phyloP scores from a whole-genome alignment of 35 echinoderm and acorn worm genomes.

The Ophioderma brevispina region DNA sequence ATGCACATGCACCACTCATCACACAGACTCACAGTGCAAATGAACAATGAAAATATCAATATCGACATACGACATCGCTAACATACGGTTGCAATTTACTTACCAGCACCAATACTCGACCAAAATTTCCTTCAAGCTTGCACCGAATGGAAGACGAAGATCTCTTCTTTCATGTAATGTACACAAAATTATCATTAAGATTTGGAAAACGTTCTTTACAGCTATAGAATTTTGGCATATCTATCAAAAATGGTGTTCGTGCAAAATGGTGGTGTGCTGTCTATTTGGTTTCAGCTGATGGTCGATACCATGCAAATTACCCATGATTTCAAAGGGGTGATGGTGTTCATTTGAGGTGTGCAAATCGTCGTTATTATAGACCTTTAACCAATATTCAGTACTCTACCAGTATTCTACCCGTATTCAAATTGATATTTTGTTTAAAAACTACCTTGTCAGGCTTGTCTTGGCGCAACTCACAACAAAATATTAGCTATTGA shows the following conservation, averaged over 20 bases:
- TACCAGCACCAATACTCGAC: background rate
- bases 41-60: conserved; percentile 2
- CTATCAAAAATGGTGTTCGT: background rate
- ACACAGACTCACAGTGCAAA: background rate
- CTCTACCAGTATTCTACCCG: background rate
- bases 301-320: background rate
- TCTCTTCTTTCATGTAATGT: background rate
- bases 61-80: background rate
- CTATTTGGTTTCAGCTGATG: conserved; percentile 13
- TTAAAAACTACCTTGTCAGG: background rate
- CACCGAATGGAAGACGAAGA: background rate
- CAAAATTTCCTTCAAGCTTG: background rate
- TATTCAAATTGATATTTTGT: background rate
- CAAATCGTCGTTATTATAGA: background rate
- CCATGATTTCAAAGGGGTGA: too few relatives aligned
- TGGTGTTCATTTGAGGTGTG: too few relatives aligned
- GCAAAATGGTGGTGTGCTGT: conserved; percentile 3
- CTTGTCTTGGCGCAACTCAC: background rate
- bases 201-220: background rate
- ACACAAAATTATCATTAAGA: background rate
- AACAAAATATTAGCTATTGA: background rate
- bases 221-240: background rate
- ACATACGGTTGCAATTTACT: conserved; percentile 6
- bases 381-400: background rate
- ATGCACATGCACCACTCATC: background rate